Conservation (phyloP, 1,140 invertebrate species). For the Temnothorax longispinosus region DNA sequence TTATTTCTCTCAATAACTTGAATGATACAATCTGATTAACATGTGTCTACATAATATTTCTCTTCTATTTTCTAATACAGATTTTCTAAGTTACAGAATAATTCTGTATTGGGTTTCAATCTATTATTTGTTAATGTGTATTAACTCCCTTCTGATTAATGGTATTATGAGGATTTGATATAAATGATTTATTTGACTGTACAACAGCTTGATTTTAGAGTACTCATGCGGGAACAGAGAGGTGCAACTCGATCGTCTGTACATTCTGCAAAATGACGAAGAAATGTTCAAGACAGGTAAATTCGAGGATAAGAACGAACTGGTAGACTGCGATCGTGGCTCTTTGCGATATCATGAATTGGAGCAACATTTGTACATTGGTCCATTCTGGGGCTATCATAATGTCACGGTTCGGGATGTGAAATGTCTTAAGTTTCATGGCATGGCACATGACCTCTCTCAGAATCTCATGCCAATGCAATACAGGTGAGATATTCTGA, state of each 20-base stretch:
- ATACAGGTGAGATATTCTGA: conserved; percentile 76
- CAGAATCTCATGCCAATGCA: conserved; percentile 81
- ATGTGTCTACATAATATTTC: background rate
- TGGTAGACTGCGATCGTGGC: conserved; percentile 86
- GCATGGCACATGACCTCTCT: conserved; percentile 89
- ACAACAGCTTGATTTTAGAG: conserved; percentile 73
- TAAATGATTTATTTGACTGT: conserved; percentile 29
- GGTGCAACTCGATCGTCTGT: conserved; percentile 90
- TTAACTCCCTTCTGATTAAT: background rate
- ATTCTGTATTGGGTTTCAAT: background rate
- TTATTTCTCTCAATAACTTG: background rate
- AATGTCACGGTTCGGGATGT: conserved; percentile 89
- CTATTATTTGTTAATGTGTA: background rate
- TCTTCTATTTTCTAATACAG: background rate
- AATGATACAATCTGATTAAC: background rate
- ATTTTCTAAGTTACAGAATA: background rate
- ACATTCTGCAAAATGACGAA: conserved; percentile 94
- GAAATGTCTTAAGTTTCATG: conserved; percentile 94
- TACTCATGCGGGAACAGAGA: conserved; percentile 80
- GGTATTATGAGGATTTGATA: background rate
- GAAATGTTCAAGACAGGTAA: conserved; percentile 93
- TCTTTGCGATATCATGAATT: conserved; percentile 85
- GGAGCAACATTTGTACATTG: conserved; percentile 78
- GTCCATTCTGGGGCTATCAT: conserved; percentile 88
- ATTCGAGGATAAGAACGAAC: conserved; percentile 94